These are phyloP conservation scores for Eulithis prunata DNA, from an alignment of 2,888 invertebrate species.

Conservation along the genomic window DNA sequence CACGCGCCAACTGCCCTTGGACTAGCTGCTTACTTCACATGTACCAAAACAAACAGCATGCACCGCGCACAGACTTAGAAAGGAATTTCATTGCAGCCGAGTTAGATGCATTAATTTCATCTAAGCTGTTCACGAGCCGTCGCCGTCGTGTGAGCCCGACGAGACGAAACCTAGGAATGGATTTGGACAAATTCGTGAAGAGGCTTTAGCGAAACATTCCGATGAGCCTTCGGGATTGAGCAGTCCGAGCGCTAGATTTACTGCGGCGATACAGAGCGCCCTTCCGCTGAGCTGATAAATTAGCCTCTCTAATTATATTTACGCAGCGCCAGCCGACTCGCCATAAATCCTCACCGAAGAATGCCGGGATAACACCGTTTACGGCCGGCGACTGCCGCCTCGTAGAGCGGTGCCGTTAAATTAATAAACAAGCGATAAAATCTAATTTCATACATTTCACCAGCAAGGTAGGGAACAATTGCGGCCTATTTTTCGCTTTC, in stretches of 20 bases:
- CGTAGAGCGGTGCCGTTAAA: slow-evolving; percentile 44
- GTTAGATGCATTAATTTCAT: slow-evolving; percentile 47
- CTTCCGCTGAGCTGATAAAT: slow-evolving; percentile 80
- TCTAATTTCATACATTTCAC: slow-evolving; percentile 48
- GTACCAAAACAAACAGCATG: slow-evolving; percentile 49
- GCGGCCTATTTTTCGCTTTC: slow-evolving; percentile 37
- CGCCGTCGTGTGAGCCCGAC: slow-evolving; percentile 54
- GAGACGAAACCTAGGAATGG: slow-evolving; percentile 49
- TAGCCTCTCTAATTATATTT: slow-evolving; percentile 83
- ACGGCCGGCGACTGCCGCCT: slow-evolving; percentile 55
- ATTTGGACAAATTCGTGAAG: slow-evolving; percentile 59
- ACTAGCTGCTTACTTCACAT: slow-evolving; percentile 54
- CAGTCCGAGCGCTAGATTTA: slow-evolving; percentile 77
- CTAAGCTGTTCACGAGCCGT: slow-evolving; percentile 53
- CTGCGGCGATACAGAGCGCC: slow-evolving; percentile 75
- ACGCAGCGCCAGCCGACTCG: slow-evolving; percentile 77
- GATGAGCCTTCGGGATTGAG: slow-evolving; percentile 71
- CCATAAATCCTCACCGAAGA: slow-evolving; percentile 73
- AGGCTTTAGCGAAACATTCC: slow-evolving; percentile 63
- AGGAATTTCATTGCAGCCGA: slow-evolving; percentile 63
- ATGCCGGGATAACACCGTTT: slow-evolving; percentile 74
- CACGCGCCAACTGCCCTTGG: slow-evolving; percentile 58
- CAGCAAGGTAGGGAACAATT: slow-evolving; percentile 41
- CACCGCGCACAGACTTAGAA: slow-evolving; percentile 45
- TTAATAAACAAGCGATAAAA: slow-evolving; percentile 64